A percentile compares a stretch with the other conserved stretches of the same genome.
These are phyloP conservation scores for Cryptus viduatorius DNA, from an alignment of 2,888 invertebrate species.

Conservation along the genomic window DNA sequence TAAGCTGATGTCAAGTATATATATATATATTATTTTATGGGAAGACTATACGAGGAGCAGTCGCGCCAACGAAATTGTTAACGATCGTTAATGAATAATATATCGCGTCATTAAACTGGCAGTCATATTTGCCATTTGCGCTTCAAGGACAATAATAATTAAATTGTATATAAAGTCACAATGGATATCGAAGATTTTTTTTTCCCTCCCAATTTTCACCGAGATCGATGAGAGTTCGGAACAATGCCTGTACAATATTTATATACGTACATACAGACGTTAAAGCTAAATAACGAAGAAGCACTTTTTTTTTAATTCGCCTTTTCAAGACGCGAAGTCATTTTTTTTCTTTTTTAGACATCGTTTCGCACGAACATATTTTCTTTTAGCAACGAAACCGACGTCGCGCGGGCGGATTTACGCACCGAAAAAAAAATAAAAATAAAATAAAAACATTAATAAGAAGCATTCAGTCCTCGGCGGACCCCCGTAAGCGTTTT, in stretches of 20 bases:
- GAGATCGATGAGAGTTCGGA: constrained; percentile 40
- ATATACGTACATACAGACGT: constrained; percentile 55
- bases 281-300: constrained; percentile 65
- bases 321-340: not conserved
- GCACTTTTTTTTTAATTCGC: constrained; percentile 36
- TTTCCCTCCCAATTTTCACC: constrained; percentile 59
- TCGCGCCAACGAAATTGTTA: constrained; percentile 45
- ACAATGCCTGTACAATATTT: constrained; percentile 36
- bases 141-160: constrained; percentile 14
- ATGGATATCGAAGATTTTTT: constrained; percentile 31
- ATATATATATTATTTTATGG: constrained; percentile 17
- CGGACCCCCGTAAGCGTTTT: constrained; percentile 58
- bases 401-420: constrained; percentile 36
- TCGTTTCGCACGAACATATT: constrained; percentile 21
- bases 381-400: constrained; percentile 30
- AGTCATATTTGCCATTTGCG: constrained; percentile 41
- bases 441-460: constrained; percentile 33
- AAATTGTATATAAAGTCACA: constrained; percentile 28
- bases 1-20: constrained; percentile 19
- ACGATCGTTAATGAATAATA: constrained; percentile 40
- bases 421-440: constrained; percentile 36
- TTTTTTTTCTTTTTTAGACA: not conserved
- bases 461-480: constrained; percentile 44
- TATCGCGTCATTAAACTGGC: constrained; percentile 39
- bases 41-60: constrained; percentile 42